phyloP scores from a whole-genome alignment of 2,888 invertebrate species.

The Congeria kusceri region DNA sequence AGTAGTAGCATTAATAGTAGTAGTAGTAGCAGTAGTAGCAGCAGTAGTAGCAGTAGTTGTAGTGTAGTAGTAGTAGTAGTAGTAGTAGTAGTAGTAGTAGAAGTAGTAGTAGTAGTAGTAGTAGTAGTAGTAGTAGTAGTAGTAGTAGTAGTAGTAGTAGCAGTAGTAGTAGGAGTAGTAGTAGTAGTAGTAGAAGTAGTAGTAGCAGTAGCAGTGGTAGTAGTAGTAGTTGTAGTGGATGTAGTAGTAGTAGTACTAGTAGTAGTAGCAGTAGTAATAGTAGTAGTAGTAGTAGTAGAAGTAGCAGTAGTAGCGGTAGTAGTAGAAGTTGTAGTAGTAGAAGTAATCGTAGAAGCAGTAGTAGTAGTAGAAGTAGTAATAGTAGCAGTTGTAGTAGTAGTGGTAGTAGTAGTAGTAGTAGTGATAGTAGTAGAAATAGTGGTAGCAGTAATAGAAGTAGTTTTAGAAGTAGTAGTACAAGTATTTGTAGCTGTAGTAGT shows the following conservation, averaged over 20 bases:
- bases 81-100: slow-evolving; percentile 6
- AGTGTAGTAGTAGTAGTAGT: neutral
- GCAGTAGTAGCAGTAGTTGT: neutral
- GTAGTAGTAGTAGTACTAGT: slow-evolving; percentile 1
- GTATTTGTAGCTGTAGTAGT: neutral
- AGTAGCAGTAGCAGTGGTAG: slow-evolving; percentile 2
- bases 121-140: slow-evolving; percentile 8
- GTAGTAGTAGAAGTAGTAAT: slow-evolving; percentile 6
- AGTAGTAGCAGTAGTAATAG: slow-evolving; percentile 6
- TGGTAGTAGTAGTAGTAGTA: slow-evolving; percentile 1
- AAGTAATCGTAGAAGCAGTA: neutral
- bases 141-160: slow-evolving; percentile 10
- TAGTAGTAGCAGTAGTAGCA: slow-evolving; percentile 4
- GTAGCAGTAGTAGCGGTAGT: slow-evolving; percentile 4
- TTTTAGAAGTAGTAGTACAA: neutral
- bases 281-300: slow-evolving; percentile 5
- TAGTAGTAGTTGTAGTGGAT: neutral
- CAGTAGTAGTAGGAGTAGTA: slow-evolving; percentile 5
- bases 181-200: slow-evolving; percentile 8
- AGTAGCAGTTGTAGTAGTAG: slow-evolving; percentile 6
- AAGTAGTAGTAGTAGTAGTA: slow-evolving; percentile 7
- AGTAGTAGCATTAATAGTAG: neutral
- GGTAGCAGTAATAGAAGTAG: neutral
- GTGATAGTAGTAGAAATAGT: slow-evolving; percentile 2
- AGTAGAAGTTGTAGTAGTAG: neutral